Base-by-base conservation (phyloP, 2,888 invertebrate genomes). In the Amorpha juglandis region DNA sequence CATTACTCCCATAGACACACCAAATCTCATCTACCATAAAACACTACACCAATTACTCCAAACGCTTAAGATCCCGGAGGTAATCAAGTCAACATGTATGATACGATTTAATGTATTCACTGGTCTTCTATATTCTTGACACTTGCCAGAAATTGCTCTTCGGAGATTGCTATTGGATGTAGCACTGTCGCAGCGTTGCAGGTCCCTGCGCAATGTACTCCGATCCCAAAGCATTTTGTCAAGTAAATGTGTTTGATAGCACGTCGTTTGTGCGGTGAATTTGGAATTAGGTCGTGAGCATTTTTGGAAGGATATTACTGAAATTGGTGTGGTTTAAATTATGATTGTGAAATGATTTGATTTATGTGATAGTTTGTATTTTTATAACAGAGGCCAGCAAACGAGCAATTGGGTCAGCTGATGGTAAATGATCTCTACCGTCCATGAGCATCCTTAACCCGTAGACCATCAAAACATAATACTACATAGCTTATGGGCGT, bases 181-280 rank as follows among this genome's bases (percentile, higher is more conserved):
- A 47, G 48, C 47, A 42, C 21, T 47, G 58, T 16, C 48, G 35
- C 33, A 48, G 64, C 64, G 48, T 51, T 66, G 71, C 65, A 53
- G 48, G 21, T 63, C 72, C 69, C 69, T 2, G 55, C 51, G 51
- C 69, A 66, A 72, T 71, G 58, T 66, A 35, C 7, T 58, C 51
- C 14, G 27, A 11, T 58, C 58, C 48, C 64, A 55, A 58, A 65
- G 47, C 48, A 48, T 58, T 48, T 64, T 64, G 55, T 65, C 64
- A 48, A 12, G 38, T 19, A 21, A 48, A 58, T 38, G 48, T 47
- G 38, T 58, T 48, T 48, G 19, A 58, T 35, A 35, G 55, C 0
- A 58, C 16, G 38, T 42, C 58, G 58, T 58, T 58, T 58, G 19
- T 19, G 42, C 4, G 38, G 38, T 42, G 58, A 58, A 58, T 58